These are phyloP conservation scores for Sebastes cheni DNA, from an alignment of 2,797 vertebrate genomes.

Conservation along the genomic window DNA sequence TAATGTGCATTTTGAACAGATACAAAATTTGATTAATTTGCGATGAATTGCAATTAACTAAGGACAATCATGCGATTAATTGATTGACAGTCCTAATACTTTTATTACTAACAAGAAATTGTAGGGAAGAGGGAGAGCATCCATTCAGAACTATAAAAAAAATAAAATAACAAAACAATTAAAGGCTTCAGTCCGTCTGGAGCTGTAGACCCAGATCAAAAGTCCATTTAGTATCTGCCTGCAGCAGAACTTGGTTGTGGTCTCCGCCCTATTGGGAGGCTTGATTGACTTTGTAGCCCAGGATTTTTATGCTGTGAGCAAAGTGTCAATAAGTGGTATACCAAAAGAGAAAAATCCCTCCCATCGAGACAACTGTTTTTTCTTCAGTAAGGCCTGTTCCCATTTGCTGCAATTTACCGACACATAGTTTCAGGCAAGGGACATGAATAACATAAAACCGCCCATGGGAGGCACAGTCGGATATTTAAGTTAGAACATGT, in stretches of 20 bases:
- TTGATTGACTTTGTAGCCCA: slow-evolving; percentile 49
- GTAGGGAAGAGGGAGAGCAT: not conserved
- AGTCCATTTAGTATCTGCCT: slow-evolving; percentile 42
- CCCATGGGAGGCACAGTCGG: not conserved
- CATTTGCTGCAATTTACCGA: not conserved
- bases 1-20: no score
- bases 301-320: slow-evolving; percentile 38
- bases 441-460: not conserved
- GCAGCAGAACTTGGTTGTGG: slow-evolving; percentile 38
- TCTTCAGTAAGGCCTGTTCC: not conserved
- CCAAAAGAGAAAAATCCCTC: slow-evolving; percentile 15
- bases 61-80: no score
- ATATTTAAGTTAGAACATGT: not conserved
- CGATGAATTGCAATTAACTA: no score
- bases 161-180: not conserved
- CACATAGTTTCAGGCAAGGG: not conserved
- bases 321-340: slow-evolving; percentile 37
- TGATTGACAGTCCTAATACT: not conserved
- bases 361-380: not conserved
- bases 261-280: slow-evolving; percentile 28
- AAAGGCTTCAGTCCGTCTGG: slow-evolving; percentile 3
- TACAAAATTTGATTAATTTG: no score
- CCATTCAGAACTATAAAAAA: not conserved
- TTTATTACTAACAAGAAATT: not conserved
- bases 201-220: slow-evolving; percentile 31